Base-by-base conservation (phyloP, 2,888 invertebrate species). In the Drosophila macrospina region DNA sequence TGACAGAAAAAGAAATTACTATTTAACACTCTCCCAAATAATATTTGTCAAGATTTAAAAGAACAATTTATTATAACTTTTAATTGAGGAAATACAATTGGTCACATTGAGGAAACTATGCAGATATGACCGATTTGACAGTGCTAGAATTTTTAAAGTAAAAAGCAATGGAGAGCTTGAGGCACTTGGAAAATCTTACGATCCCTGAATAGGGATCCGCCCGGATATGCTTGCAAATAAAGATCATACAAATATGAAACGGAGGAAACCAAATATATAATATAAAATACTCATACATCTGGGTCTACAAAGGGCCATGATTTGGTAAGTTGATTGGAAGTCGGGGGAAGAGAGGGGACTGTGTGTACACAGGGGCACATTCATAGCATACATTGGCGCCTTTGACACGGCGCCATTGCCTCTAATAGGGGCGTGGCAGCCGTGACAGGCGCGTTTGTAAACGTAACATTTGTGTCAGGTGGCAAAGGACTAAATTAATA, bases 361-460 rank as follows among this genome's bases (percentile, higher is more conserved):
- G 37, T 55, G 34, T 42, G 26, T 68, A 59, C 60, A 47, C 51
- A 74, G 73, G 74, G 74, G 62, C 55, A 67, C 78, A 74, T 74
- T 74, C 74, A 74, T 74, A 62, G 47, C 74, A 74, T 74, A 74
- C 51, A 72, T 70, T 34, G 61, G 37, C 77, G 54, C 37, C 61
- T 32, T 52, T 54, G 56, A 47, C 37, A 48, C 60, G 55, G 51
- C 47, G 48, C 68, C 41, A 57, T 37, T 61, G 44, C 61, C 36
- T 45, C 16, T 2, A 37, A 42, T 16, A 16, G 15, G 16, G 51
- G 44, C 59, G 34, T 45, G 37, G 57, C 65, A 47, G 57, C 71
- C 47, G 41, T 44, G 42, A 39, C 34, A 54, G 60, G 37, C 60
- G 76, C 41, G 44, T 30, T 26, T 42, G 16, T 26, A 20, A 45